Evolutionary conservation across 64 coral and sea anemone species (phyloP).

Genomic region (Montipora cactus): DNA sequence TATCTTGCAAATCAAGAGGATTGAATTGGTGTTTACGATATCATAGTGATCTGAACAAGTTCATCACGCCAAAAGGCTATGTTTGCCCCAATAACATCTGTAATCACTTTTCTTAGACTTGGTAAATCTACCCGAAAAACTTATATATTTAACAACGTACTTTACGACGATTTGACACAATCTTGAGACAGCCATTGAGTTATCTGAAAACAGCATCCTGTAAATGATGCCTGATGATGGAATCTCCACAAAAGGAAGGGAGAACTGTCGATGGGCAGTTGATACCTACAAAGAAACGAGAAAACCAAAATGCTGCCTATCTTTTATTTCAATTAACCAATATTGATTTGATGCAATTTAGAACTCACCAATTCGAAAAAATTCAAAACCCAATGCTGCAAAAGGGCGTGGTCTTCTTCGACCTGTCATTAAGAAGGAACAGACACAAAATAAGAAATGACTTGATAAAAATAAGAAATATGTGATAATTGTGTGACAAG

Average conservation of each 20-base stretch:
- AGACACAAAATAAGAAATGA: not conserved
- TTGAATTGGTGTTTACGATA: no score
- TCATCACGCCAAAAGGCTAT: no score
- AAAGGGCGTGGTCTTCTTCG: constrained; percentile 80
- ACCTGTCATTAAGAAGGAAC: constrained; percentile 30
- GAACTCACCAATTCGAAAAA: constrained; percentile 93
- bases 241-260: constrained; percentile 80
- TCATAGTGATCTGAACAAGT: no score
- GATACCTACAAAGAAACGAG: constrained; percentile 50
- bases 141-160: constrained; percentile 34
- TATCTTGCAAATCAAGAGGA: no score
- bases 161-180: constrained; percentile 92
- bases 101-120: no score
- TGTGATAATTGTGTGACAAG: not conserved
- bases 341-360: not conserved
- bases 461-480: not conserved
- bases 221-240: constrained; percentile 85
- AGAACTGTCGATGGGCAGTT: constrained; percentile 65
- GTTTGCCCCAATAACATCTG: no score
- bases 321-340: not conserved
- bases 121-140: no score
- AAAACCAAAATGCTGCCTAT: not conserved
- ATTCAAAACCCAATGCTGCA: constrained; percentile 87
- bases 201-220: constrained; percentile 87
- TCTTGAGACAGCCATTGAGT: constrained; percentile 84